A percentile compares a stretch with the other conserved stretches of the same genome.
These are phyloP conservation scores for Vipera ursinii DNA, from an alignment of 2,797 vertebrate species.

Conservation along the genomic window DNA sequence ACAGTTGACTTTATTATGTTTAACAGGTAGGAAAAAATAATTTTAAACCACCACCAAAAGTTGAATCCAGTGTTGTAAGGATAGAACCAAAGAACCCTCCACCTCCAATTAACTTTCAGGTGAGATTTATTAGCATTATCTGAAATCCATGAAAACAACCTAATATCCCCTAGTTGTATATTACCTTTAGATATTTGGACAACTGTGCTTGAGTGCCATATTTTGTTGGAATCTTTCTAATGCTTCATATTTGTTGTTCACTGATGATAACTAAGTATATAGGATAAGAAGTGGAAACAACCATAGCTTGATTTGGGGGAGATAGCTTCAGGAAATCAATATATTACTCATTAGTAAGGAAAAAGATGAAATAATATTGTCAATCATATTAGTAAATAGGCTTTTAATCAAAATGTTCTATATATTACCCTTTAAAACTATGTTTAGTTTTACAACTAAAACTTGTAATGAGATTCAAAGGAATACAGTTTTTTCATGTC, in stretches of 20 bases:
- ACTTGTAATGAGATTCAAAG: neutral
- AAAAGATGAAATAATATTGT: neutral
- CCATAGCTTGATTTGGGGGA: neutral
- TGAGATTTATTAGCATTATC: constrained; percentile 46
- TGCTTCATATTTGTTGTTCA: neutral
- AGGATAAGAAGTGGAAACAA: neutral
- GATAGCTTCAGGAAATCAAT: neutral
- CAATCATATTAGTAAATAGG: neutral
- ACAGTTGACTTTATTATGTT: constrained; percentile 35
- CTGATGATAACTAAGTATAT: neutral
- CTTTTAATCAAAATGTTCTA: neutral
- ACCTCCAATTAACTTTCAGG: constrained; percentile 96
- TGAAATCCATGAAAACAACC: rapidly evolving
- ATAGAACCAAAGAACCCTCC: constrained; percentile 98
- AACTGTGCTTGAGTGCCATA: neutral
- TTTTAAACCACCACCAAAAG: constrained; percentile 96
- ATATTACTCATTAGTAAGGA: neutral
- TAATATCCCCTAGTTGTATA: neutral
- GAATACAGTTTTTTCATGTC: neutral
- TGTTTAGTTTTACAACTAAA: neutral
- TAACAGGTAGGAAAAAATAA: constrained; percentile 95
- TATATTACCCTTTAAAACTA: neutral
- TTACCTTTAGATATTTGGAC: neutral
- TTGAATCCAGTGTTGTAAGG: constrained; percentile 97
- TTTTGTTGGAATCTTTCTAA: neutral